Evolutionary conservation across 2,797 vertebrate species (phyloP), one percentile per base, ranked within the genome.

Genomic region (Ctenosaura bakeri): DNA sequence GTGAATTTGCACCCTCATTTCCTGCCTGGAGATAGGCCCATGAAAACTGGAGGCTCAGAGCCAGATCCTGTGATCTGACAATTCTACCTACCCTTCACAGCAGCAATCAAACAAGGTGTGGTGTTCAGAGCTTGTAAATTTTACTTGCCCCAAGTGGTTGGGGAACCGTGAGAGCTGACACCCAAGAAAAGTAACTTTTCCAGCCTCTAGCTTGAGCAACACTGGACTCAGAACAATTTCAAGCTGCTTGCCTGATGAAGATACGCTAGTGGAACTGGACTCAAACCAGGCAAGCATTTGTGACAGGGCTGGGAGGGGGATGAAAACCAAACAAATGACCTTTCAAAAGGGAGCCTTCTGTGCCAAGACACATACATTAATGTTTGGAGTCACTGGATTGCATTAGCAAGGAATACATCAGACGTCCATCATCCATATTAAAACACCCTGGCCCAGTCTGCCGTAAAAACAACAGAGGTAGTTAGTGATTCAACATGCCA

Each of bases 311-410:
- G 18, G 20, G 10, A 50, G 26, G 77, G 77, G 46, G 24, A 52
- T 16, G 46, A 32, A 79, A 79, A 50, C 4, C 4, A 26, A 79
- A 50, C 76, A 78, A 50, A 79, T 52, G 46, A 32, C 77, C 77
- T 79, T 79, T 52, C 77, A 79, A 79, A 46, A 26, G 29, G 46
- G 13, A 16, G n/a, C 77, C 46, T 52, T 79, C 77, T 79, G 77
- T 9, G 77, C 50, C 77, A 79, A 80, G 78, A 54, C 78, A 6
- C 50, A 54, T 80, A 52, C 78, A 54, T 54, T 32, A 91, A 78
- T 29, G 78, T 38, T 80, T 29, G 29, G 29, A 54, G 50, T 52
- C 78, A 54, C 50, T 80, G 78, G n/a, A 54, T 32, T 80, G 46
- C 18, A 32, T 79, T 52, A 79, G 16, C 46, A 52, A 42, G 50